Conservation (phyloP, 2,113 vertebrate genomes). For the Corydoras maculifer region DNA sequence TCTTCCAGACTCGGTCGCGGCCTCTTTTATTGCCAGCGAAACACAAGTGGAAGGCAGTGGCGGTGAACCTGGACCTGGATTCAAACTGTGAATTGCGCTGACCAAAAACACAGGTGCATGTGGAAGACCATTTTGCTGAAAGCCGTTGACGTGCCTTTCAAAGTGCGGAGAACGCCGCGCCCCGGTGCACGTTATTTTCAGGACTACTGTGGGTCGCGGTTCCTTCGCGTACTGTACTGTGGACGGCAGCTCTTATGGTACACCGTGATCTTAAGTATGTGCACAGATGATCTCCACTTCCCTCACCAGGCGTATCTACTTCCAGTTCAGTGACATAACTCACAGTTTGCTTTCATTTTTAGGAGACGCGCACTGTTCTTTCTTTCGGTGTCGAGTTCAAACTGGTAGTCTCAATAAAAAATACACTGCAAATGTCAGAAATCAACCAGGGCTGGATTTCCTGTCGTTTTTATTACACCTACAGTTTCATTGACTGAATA, state of each 20-base stretch:
- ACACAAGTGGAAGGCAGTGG: neutral
- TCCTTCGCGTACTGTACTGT: neutral
- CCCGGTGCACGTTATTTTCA: slow-evolving; percentile 3
- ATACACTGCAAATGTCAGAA: too few species aligned
- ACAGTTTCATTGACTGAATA: neutral
- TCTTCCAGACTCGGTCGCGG: slow-evolving; percentile 41
- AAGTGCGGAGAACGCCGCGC: neutral
- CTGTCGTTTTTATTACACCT: neutral
- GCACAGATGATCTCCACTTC: neutral
- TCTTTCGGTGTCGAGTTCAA: slow-evolving; percentile 13
- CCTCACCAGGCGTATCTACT: slow-evolving; percentile 3
- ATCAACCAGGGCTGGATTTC: neutral
- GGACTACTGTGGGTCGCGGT: neutral
- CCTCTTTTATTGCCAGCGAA: slow-evolving; percentile 31
- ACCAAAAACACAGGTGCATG: slow-evolving; percentile 25
- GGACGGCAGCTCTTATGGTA: neutral
- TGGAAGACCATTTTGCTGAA: slow-evolving; percentile 22
- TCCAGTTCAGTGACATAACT: neutral
- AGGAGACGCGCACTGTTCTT: slow-evolving; percentile 8
- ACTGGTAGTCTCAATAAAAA: slow-evolving; percentile 10
- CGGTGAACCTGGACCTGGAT: too few species aligned
- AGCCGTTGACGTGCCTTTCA: slow-evolving; percentile 55
- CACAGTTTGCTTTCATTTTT: slow-evolving; percentile 15
- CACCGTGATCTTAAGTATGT: neutral
- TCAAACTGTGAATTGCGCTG: slow-evolving; percentile 27